Evolutionary conservation across 1,140 invertebrate species (phyloP).

Genomic region (Neodiprion lecontei): DNA sequence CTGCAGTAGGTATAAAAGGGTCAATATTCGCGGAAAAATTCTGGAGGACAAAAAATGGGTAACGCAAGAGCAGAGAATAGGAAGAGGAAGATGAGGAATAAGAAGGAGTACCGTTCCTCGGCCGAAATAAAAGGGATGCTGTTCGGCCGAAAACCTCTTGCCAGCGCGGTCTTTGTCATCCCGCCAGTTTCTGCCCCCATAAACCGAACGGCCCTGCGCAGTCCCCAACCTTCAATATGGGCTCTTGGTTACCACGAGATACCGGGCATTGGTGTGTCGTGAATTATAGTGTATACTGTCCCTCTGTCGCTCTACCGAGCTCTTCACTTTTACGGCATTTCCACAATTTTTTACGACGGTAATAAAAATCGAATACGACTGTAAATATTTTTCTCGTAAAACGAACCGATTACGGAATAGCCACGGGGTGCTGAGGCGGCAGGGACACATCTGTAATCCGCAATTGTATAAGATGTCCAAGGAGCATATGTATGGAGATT

Average conservation of each 20-base stretch:
- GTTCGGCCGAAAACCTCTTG: conserved; percentile 1
- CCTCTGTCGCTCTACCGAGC: conserved; percentile 4
- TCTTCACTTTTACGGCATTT: conserved; percentile 52
- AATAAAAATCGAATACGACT: conserved; percentile 40
- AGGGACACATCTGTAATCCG: too few species aligned
- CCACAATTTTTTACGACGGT: conserved; percentile 57
- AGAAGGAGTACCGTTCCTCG: conserved; percentile 18
- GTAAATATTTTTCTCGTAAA: conserved; percentile 8
- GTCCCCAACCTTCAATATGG: background rate
- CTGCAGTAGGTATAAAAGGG: background rate
- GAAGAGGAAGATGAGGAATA: conserved; percentile 20
- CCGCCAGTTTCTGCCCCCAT: conserved; percentile 47
- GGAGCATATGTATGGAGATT: too few species aligned
- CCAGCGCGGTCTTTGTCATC: conserved; percentile 43
- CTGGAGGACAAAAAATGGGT: too few species aligned
- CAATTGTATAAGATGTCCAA: too few species aligned
- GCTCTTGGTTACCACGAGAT: background rate
- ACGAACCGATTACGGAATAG: background rate
- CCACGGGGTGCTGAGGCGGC: background rate
- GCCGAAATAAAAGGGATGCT: conserved; percentile 1
- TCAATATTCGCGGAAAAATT: conserved; percentile 2
- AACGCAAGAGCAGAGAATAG: conserved; percentile 7
- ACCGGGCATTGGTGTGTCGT: too few species aligned
- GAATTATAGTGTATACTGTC: background rate
- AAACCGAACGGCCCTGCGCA: conserved; percentile 37